Conservation (phyloP, 2,888 invertebrate species). For the Belgica antarctica region DNA sequence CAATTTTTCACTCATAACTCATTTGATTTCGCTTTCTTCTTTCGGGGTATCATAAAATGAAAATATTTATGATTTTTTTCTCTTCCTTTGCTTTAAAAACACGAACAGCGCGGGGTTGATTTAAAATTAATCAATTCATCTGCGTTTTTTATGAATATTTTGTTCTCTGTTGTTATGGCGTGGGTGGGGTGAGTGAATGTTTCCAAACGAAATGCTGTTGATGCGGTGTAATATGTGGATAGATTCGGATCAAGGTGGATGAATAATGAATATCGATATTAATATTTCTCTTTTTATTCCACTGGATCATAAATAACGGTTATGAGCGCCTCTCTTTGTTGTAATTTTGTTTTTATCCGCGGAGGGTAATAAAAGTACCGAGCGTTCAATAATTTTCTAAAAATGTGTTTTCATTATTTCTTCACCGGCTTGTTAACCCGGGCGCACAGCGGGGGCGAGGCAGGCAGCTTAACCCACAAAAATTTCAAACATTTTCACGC, state of each 20-base stretch:
- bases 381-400: conserved; percentile 32
- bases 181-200: background rate
- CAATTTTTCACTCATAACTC: conserved; percentile 23
- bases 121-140: conserved; percentile 36
- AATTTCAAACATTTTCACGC: conserved; percentile 37
- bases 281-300: conserved; percentile 31
- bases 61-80: conserved; percentile 20
- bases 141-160: conserved; percentile 27
- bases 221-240: conserved; percentile 33
- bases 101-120: conserved; percentile 30
- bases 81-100: conserved; percentile 3
- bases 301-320: conserved; percentile 41
- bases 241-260: conserved; percentile 40
- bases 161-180: background rate
- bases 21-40: background rate
- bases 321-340: background rate
- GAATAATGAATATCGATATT: conserved; percentile 44
- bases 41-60: conserved; percentile 27
- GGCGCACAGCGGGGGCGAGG: conserved; percentile 17
- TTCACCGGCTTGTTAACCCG: conserved; percentile 36
- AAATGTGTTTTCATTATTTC: conserved; percentile 38
- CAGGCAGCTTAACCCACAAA: background rate
- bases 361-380: conserved; percentile 36
- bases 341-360: too few relatives aligned
- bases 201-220: conserved; percentile 4